Base-by-base conservation (phyloP, 2,888 invertebrate species). In the Erannis defoliaria region DNA sequence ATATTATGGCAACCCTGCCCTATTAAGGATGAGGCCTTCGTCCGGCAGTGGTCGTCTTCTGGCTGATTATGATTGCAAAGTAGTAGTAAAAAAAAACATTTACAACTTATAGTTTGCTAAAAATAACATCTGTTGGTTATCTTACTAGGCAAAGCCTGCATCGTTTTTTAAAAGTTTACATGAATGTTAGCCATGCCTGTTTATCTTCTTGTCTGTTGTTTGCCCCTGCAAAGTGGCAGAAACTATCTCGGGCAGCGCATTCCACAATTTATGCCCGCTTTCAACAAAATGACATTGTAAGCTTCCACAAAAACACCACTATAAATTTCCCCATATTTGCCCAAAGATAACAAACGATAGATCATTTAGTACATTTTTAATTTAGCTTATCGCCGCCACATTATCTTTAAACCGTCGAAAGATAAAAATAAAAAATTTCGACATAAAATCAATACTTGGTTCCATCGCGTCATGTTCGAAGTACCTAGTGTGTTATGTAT, bases 391-490 rank as follows among this genome's bases (percentile, higher is more conserved):
- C 88, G 57, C 64, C 64, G 31, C 33, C 31, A 48, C 67, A 75
- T 86, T 89, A 89, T 89, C 89, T 88, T 85, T 81, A 86, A 89
- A 88, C 80, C 70, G 60, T 64, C 62, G 54, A 65, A 62, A 80
- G 88, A 89, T 88, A 88, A 88, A 86, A 84, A 84, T 83, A 80
- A 80, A 85, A 79, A 75, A 76, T 82, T 85, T 81, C 81, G 81
- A 83, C 79, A 75, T 60, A 86, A 88, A 89, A 89, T 88, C 88
- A 83, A 89, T 88, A 88, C 79, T 8, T 54, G 9, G 33, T 29
- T 55, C 38, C 40, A 64, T 60, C 40, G 60, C 40, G 55, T 49
- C 60, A 45, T 58, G 46, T 26, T n/a, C n/a, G n/a, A 26, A 14
- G 26, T 9, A 53, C 14, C 26, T 4, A 26, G 26, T 26, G 8